Conservation (phyloP, 1,140 invertebrate species). For the Lordiphosa mommai region DNA sequence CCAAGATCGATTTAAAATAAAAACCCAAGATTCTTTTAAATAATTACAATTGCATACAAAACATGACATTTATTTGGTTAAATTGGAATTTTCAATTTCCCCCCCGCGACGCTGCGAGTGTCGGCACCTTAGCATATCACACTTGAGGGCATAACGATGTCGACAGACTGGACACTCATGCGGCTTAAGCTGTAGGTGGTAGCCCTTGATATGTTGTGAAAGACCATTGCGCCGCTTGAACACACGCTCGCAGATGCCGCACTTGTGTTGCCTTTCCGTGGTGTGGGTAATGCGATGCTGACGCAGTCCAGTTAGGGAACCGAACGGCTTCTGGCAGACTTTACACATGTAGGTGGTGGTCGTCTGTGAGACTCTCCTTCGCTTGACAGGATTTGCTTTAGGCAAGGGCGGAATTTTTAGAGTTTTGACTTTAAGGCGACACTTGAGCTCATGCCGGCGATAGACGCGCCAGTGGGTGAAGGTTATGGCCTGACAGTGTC, state of each 20-base stretch:
- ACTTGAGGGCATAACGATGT: slow-evolving; percentile 71
- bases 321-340: slow-evolving; percentile 56
- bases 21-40: no score
- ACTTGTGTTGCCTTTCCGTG: slow-evolving; percentile 61
- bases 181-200: slow-evolving; percentile 71
- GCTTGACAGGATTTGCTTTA: background rate
- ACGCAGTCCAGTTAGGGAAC: slow-evolving; percentile 53
- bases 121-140: slow-evolving; percentile 75
- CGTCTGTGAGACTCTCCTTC: background rate
- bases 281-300: slow-evolving; percentile 73
- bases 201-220: slow-evolving; percentile 71
- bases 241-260: slow-evolving; percentile 57
- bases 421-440: slow-evolving; percentile 28
- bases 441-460: slow-evolving; percentile 58
- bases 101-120: slow-evolving; percentile 50
- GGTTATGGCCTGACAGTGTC: slow-evolving; percentile 52
- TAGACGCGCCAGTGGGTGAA: slow-evolving; percentile 73
- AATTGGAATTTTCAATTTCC: background rate
- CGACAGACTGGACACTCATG: slow-evolving; percentile 66
- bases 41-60: no score
- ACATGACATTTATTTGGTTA: no score
- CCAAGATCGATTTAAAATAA: no score
- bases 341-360: slow-evolving; percentile 29
- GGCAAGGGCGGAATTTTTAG: slow-evolving; percentile 3
- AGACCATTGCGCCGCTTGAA: slow-evolving; percentile 73